Base-by-base conservation (phyloP, 2,113 vertebrate species). In the Paraplagusia blochii region DNA sequence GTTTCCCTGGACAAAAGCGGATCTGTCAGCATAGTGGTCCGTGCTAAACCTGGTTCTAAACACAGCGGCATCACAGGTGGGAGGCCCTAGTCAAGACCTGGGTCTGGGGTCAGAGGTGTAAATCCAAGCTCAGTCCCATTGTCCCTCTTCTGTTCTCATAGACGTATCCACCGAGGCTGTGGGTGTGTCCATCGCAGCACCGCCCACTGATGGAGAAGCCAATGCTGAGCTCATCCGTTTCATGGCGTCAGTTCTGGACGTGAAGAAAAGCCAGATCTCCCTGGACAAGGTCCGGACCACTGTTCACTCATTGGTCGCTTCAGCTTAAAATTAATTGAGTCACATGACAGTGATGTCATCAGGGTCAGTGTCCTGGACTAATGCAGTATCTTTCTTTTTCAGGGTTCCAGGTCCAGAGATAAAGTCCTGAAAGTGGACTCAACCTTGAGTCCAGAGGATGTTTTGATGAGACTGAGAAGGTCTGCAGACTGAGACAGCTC, bases 361-460 rank as follows among this genome's bases (percentile, higher is more conserved):
- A 10, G 11, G 36, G 3, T 38, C 9, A 2, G 2, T 38, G 11
- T 10, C 36, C 36, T 38, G 11, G 11, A 38, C 36, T 38, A 38
- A 38, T 38, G 9, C 3, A 38, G 11, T 38, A 9, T 7, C 33
- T 50, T 8, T 54, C 9, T 66, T 15, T 33, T 39, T 49, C 72
- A 98, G 95, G 95, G 95, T 46, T 92, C 88, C 76, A 93, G 94
- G 81, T 98, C 93, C 43, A 92, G 93, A 78, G 94, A 96, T 65
- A 98, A 98, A 77, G 67, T 95, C 22, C 86, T 98, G 72, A 92
- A 90, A 78, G 87, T 98, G 76, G 88, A 91, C 66, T 87, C 83
- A 7, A 72, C 88, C 0, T 62, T 91, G 11, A 91, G 88, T 49
- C 89, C 91, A 16, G 94, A 95, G 50, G 92, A 94, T 35, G 82